Evolutionary conservation across 2,113 vertebrate genomes (phyloP).

Genomic region (Platichthys flesus): DNA sequence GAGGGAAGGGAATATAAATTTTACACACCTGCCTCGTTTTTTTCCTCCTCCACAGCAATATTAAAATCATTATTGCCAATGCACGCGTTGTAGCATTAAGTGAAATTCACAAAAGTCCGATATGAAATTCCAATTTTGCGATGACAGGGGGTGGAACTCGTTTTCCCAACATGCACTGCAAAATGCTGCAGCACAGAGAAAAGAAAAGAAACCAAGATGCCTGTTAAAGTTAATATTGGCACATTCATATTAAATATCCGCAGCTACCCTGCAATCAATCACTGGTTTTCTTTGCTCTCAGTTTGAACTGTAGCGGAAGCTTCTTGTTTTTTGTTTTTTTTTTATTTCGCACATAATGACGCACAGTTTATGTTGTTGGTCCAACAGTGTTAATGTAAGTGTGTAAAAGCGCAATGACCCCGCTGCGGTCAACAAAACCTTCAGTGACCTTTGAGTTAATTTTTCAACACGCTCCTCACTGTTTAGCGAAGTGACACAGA

Average conservation of each 20-base stretch:
- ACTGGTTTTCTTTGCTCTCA: not conserved
- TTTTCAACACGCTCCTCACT: slow-evolving; percentile 57
- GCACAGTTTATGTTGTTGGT: not conserved
- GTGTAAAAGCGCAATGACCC: slow-evolving; percentile 35
- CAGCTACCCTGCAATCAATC: not conserved
- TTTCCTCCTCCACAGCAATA: not conserved
- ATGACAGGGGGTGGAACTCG: not conserved
- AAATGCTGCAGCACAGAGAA: not conserved
- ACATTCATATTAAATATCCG: not conserved
- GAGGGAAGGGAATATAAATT: slow-evolving; percentile 57
- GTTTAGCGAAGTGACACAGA: slow-evolving; percentile 64
- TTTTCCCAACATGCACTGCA: not conserved
- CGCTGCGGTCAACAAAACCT: slow-evolving; percentile 15
- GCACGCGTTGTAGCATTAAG: slow-evolving; percentile 23
- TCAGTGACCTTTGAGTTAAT: slow-evolving; percentile 63
- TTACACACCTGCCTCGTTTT: slow-evolving; percentile 78
- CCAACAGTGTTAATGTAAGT: slow-evolving; percentile 18
- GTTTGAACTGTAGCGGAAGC: not conserved
- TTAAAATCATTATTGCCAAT: slow-evolving; percentile 47
- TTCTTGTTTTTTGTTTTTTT: not conserved
- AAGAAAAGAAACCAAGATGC: not conserved
- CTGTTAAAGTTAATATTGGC: not conserved
- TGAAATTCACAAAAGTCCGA: slow-evolving; percentile 38
- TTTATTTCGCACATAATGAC: not conserved
- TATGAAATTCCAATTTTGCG: slow-evolving; percentile 18